phyloP scores from a whole-genome alignment of 2,888 invertebrate species.

The Agrochola circellaris region DNA sequence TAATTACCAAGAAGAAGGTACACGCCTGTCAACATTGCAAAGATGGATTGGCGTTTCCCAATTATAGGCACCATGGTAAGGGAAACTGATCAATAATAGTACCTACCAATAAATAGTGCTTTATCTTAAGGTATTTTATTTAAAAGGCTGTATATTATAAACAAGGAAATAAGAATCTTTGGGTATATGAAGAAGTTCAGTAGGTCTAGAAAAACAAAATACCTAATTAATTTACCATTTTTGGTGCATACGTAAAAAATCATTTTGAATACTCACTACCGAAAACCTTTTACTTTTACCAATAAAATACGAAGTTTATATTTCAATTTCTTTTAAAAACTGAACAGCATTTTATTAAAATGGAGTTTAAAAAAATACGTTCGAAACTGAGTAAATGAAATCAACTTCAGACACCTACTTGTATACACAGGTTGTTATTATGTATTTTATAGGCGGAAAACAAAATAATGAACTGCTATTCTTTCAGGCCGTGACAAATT shows the following conservation, averaged over 20 bases:
- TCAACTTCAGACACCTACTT: background rate
- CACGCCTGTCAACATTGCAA: background rate
- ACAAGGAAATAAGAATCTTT: background rate
- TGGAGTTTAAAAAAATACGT: constrained; percentile 1
- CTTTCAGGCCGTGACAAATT: constrained; percentile 39
- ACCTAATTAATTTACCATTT: too few relatives aligned
- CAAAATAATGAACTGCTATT: constrained; percentile 40
- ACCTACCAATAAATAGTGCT: background rate
- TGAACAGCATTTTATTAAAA: background rate
- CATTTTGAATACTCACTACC: background rate
- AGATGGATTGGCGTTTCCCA: constrained; percentile 2
- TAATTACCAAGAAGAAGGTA: background rate
- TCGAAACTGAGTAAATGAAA: constrained; percentile 8
- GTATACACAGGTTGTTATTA: constrained; percentile 15
- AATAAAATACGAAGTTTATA: background rate
- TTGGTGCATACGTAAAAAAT: background rate
- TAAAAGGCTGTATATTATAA: background rate
- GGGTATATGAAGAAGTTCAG: background rate
- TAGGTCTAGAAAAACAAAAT: background rate
- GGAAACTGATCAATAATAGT: background rate
- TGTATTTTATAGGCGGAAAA: constrained; percentile 30
- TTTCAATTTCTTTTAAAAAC: background rate
- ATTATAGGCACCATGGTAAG: background rate
- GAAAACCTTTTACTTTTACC: background rate
- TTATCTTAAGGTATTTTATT: background rate